Conservation (phyloP, 2,797 vertebrate species). For the Glossophaga mutica region DNA sequence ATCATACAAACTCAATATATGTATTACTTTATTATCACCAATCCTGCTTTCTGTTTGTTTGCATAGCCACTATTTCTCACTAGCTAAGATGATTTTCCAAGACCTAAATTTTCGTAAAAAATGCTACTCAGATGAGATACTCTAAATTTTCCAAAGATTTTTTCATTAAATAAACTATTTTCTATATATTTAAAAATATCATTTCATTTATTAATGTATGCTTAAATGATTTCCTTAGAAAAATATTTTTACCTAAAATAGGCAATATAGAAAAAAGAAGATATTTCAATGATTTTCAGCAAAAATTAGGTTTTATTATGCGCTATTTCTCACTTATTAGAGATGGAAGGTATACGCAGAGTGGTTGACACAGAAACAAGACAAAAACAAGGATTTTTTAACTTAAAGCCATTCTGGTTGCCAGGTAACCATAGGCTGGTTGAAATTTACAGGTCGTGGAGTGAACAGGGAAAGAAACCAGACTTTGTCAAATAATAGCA, state of each 20-base stretch:
- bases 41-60: background rate
- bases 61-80: background rate
- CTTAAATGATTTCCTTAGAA: background rate
- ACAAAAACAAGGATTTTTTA: background rate
- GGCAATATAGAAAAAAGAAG: background rate
- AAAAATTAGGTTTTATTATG: background rate
- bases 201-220: background rate
- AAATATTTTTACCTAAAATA: background rate
- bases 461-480: background rate
- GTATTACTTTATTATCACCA: background rate
- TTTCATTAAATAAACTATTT: background rate
- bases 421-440: background rate
- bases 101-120: background rate
- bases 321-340: background rate
- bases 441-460: background rate
- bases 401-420: background rate
- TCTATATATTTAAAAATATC: background rate
- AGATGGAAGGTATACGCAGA: background rate
- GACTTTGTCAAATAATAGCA: background rate
- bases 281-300: background rate
- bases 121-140: background rate
- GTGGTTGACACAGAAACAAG: conserved; percentile 42
- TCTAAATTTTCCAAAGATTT: background rate
- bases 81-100: background rate
- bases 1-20: background rate